Base-by-base conservation (phyloP, 2,797 vertebrate genomes). In the Enteromius argenteus region DNA sequence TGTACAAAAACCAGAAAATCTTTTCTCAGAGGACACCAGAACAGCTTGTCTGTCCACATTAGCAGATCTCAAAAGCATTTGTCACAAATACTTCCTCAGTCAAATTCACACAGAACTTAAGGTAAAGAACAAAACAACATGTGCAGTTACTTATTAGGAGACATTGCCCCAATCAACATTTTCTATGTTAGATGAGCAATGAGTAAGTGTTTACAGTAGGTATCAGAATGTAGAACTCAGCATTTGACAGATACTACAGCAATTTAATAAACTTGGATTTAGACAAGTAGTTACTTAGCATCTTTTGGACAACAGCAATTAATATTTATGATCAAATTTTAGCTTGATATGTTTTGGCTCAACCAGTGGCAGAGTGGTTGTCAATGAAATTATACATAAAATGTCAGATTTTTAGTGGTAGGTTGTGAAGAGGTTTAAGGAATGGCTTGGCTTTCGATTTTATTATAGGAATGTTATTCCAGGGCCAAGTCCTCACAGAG, bases 61-160 rank as follows among this genome's bases (percentile, higher is more conserved):
- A 0, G 0, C 69, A 0, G 92, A 94, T 42, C 90, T 98, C 84
- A 94, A 92, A 90, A 92, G 91, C 27, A 90, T 39, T 0, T 94
- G 94, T 72, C 95, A 95, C 37, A 89, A 90, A 0, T 85, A 89
- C 37, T 91, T 99, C 35, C 95, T 95, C 60, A 88, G 92, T 39
- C 88, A 81, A 51, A 90, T 97, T 4, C 93, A 95, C 23, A 13
- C 0, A 0, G 87, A 93, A 32, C 89, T 98, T 17, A 95, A 94
- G 94, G 95, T 82, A 49, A 37, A 82, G 15, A 37, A 35, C 17
- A 21, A 11, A 51, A 73, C 32, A 35, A 21, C 8, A 13, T 44
- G 56, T 58, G 10, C 14, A 1, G 27, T 37, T 32, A 35, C 0
- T 15, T 32, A 1, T 71, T 60, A 44, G 17, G 7, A 58, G 11